Percentiles rank a stretch among this genome's conserved stretches.
These are phyloP conservation scores for Brevimyrus niger DNA, from an alignment of 2,113 vertebrate species.

Conservation along the genomic window DNA sequence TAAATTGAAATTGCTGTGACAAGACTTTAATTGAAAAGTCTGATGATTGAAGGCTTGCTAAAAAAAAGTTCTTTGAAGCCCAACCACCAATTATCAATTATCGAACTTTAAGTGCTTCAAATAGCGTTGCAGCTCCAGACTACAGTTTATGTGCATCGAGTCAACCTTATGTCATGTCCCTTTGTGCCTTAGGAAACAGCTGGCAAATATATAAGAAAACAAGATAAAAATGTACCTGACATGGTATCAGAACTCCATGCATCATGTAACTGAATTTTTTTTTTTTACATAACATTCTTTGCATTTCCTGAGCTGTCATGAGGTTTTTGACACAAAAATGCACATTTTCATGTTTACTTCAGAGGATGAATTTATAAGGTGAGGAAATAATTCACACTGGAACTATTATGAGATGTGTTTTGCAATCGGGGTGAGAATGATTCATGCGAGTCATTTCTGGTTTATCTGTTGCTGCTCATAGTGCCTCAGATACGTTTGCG, in stretches of 20 bases:
- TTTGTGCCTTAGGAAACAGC: not conserved
- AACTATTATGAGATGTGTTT: not conserved
- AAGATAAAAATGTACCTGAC: not conserved
- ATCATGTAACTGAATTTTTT: not conserved
- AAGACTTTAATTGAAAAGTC: slow-evolving; percentile 52
- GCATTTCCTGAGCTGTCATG: not conserved
- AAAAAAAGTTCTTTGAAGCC: slow-evolving; percentile 45
- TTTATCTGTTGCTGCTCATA: slow-evolving; percentile 38
- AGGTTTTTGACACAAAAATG: not conserved
- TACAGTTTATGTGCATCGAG: not conserved
- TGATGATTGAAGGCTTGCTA: slow-evolving; percentile 31
- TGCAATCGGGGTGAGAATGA: not conserved
- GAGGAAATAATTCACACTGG: slow-evolving; percentile 1
- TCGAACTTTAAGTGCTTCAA: slow-evolving; percentile 17
- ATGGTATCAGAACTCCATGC: not conserved
- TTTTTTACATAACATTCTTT: not conserved
- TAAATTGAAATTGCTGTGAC: slow-evolving; percentile 50
- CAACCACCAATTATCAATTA: slow-evolving; percentile 31
- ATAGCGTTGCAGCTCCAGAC: not conserved
- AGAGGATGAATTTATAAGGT: not conserved
- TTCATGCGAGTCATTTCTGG: slow-evolving; percentile 33
- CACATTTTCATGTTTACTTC: not conserved
- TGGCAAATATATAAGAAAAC: not conserved
- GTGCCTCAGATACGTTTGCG: slow-evolving; percentile 33
- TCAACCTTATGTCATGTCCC: not conserved